phyloP scores from a whole-genome alignment of 2,888 invertebrate genomes.

The Psylliodes chrysocephalus region DNA sequence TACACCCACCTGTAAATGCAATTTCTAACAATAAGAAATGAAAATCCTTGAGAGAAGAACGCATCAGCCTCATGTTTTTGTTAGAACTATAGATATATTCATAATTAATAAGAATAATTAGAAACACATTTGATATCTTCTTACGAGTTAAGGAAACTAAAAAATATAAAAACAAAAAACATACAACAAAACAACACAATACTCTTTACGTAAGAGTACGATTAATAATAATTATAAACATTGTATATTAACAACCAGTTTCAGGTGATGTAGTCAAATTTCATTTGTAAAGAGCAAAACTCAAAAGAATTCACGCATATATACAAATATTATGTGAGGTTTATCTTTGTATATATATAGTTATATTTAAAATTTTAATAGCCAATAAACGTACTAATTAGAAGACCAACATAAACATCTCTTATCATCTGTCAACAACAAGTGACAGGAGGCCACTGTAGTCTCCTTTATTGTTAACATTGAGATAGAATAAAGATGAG shows the following conservation, averaged over 20 bases:
- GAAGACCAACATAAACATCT: no score
- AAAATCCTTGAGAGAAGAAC: slow-evolving; percentile 5
- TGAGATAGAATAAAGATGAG: no score
- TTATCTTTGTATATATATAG: no score
- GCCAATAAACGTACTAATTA: no score
- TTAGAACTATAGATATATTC: slow-evolving; percentile 17
- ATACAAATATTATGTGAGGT: no score
- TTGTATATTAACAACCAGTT: slow-evolving; percentile 58
- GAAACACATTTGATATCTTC: slow-evolving; percentile 24
- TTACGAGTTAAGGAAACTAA: slow-evolving; percentile 35
- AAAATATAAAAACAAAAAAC: slow-evolving; percentile 47
- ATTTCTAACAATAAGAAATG: not conserved
- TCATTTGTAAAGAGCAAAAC: not conserved
- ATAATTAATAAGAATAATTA: slow-evolving; percentile 11
- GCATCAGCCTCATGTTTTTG: slow-evolving; percentile 21
- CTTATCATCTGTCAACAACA: no score
- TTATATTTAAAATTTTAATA: no score
- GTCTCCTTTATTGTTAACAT: no score
- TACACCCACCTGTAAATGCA: slow-evolving; percentile 3
- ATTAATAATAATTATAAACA: slow-evolving; percentile 56
- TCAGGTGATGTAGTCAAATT: slow-evolving; percentile 11
- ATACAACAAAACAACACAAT: slow-evolving; percentile 55
- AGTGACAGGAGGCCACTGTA: no score
- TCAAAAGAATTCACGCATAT: not conserved
- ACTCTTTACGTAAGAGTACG: slow-evolving; percentile 53